Evolutionary conservation across 2,113 vertebrate species (phyloP).

Genomic region (Echinops telfairi): DNA sequence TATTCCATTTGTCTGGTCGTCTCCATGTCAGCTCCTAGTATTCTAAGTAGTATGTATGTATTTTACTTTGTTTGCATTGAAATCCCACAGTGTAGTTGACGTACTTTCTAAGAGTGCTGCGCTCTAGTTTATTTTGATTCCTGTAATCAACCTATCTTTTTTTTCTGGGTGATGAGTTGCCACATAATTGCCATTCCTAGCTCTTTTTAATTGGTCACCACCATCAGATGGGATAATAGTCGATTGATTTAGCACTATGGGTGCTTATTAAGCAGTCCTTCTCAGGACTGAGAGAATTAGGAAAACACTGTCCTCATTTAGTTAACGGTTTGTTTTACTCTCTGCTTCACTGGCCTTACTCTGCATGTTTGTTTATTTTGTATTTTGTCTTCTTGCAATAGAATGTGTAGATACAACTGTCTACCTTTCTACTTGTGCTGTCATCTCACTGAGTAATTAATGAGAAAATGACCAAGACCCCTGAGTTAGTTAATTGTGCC

Average conservation of each 20-base stretch:
- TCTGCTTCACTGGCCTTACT: constrained; percentile 23
- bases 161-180: constrained; percentile 42
- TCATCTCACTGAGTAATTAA: constrained; percentile 27
- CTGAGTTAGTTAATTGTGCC: no score
- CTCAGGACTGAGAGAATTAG: constrained; percentile 43
- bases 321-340: constrained; percentile 39
- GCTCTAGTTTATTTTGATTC: constrained; percentile 61
- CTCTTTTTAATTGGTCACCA: constrained; percentile 59
- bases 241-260: constrained; percentile 60
- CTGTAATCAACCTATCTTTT: constrained; percentile 12
- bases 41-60: background rate
- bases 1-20: constrained; percentile 13
- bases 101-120: background rate
- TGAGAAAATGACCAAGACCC: background rate
- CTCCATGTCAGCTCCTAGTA: background rate
- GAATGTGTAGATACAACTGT: constrained; percentile 13
- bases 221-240: constrained; percentile 55
- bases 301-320: constrained; percentile 29
- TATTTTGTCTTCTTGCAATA: constrained; percentile 24
- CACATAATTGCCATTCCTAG: constrained; percentile 49
- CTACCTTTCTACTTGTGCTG: constrained; percentile 4
- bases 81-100: background rate
- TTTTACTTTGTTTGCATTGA: constrained; percentile 54
- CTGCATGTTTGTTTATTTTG: background rate
- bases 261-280: constrained; percentile 50